Evolutionary conservation across 2,888 invertebrate species (phyloP), one percentile per base, ranked within the genome.

Genomic region (Epiblema foenella): DNA sequence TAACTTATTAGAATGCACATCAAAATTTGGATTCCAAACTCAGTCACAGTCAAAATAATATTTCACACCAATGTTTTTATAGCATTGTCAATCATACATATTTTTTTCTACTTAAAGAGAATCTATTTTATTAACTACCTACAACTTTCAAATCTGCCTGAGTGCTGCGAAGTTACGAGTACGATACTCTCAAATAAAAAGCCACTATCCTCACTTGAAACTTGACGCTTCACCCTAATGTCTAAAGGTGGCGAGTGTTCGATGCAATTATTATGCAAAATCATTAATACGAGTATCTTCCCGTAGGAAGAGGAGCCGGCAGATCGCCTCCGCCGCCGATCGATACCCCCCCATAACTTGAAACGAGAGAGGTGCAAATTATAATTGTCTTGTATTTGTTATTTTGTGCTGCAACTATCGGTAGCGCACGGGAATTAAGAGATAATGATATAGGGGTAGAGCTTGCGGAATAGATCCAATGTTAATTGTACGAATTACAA

Each of bases 201-300:
- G 15, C 52, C 39, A 18, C 18, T 63, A 64, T 39, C 51, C 9
- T 29, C 33, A 54, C 52, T 64, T 39, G 64, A 54, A 64, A 67
- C 66, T 71, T 67, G 52, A 67, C 18, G 56, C 64, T 59, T 63
- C 69, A 58, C 62, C 62, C 67, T 60, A 59, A 67, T 71, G 58
- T 63, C 64, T 39, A 57, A 72, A 75, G 72, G 76, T 71, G 73
- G 75, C 70, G 78, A 74, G 82, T 81, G 74, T 76, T 75, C 57
- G 75, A 78, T 88, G 87, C 87, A 88, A 89, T 89, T 88, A 89
- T 84, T 89, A 90, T 90, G 90, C 90, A 89, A 87, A 90, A 88
- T 87, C 85, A 90, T 90, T 89, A 89, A 84, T 86, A 64, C 64
- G 64, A 64, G 54, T 64, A 88, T 89, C 85, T 86, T 87, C 84